phyloP scores from a whole-genome alignment of 2,888 invertebrate genomes.

The Stomorhina lunata region DNA sequence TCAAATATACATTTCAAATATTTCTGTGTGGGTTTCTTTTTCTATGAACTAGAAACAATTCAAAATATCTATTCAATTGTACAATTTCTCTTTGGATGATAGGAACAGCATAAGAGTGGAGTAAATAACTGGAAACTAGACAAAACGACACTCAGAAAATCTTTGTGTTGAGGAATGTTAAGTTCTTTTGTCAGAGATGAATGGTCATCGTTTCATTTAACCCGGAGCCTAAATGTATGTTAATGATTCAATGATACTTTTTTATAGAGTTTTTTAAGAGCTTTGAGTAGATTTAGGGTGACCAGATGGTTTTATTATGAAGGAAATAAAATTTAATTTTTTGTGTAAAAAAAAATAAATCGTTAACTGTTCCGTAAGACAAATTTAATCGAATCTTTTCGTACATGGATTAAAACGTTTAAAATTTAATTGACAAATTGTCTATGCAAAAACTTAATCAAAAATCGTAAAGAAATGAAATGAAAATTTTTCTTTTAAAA shows the following conservation, averaged over 20 bases:
- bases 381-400: no score
- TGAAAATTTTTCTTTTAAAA: no score
- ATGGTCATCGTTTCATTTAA: conserved; percentile 1
- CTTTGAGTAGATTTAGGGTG: not conserved
- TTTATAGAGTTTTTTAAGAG: not conserved
- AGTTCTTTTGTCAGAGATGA: not conserved
- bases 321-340: no score
- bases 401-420: no score
- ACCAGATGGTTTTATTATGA: not conserved
- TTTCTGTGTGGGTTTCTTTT: no score
- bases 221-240: conserved; percentile 40
- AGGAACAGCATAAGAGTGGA: not conserved
- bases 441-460: no score
- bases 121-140: not conserved
- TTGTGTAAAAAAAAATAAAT: not conserved
- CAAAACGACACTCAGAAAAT: not conserved
- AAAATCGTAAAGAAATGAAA: no score
- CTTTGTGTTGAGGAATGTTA: not conserved
- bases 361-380: not conserved
- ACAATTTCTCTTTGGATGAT: not conserved
- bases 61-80: not conserved
- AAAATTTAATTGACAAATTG: no score
- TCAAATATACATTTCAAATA: no score
- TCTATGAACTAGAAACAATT: not conserved
- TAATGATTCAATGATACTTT: conserved; percentile 31